A percentile compares a stretch with the other conserved stretches of the same genome.
These are phyloP conservation scores for Ophion ellenae DNA, from an alignment of 2,888 invertebrate genomes.

Conservation along the genomic window DNA sequence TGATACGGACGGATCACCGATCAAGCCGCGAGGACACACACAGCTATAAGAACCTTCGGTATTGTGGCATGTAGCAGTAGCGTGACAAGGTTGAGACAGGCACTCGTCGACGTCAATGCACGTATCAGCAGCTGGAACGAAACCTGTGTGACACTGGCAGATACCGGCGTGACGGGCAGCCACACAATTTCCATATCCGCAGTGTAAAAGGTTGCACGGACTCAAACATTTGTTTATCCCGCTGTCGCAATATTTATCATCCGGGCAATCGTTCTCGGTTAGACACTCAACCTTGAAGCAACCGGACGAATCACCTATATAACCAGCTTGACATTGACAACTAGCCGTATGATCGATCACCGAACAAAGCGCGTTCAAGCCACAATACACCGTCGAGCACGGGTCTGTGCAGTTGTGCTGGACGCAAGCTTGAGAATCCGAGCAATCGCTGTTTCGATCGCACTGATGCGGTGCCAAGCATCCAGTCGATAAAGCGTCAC, in stretches of 20 bases:
- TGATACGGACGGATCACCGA: constrained; percentile 90
- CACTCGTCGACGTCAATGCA: constrained; percentile 95
- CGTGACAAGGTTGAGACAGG: constrained; percentile 90
- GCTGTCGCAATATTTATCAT: constrained; percentile 90
- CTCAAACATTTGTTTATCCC: constrained; percentile 92
- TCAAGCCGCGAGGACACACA: constrained; percentile 90
- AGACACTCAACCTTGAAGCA: constrained; percentile 96
- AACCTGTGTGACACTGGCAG: constrained; percentile 92
- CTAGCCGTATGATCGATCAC: constrained; percentile 89
- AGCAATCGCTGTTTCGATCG: constrained; percentile 89
- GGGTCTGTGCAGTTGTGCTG: constrained; percentile 92
- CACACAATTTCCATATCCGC: constrained; percentile 92
- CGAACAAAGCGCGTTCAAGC: constrained; percentile 90
- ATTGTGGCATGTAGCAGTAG: constrained; percentile 91
- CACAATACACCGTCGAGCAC: constrained; percentile 90
- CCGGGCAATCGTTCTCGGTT: constrained; percentile 90
- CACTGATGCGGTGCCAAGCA: constrained; percentile 92
- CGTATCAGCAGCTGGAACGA: constrained; percentile 87
- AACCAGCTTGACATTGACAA: constrained; percentile 92
- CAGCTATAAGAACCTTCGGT: constrained; percentile 91
- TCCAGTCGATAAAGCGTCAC: constrained; percentile 86
- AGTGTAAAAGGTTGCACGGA: constrained; percentile 92
- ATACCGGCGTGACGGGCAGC: constrained; percentile 89
- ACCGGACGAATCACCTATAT: constrained; percentile 93
- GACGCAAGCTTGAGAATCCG: constrained; percentile 90